phyloP scores from a whole-genome alignment of 2,113 vertebrate genomes.

The Aphelocoma coerulescens region DNA sequence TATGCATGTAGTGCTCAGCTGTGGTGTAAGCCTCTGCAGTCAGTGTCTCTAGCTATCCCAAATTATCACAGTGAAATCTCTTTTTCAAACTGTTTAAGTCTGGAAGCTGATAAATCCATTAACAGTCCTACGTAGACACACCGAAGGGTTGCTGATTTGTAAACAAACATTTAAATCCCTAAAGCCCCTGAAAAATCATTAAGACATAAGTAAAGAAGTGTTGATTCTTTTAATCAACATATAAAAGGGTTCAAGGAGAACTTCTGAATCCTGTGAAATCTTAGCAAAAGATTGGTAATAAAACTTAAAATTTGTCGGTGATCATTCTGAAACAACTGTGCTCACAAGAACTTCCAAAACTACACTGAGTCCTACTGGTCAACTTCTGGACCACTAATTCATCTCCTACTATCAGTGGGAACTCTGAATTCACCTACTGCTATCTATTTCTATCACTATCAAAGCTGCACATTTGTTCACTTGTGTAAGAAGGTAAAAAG shows the following conservation, averaged over 20 bases:
- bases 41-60: neutral
- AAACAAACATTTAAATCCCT: neutral
- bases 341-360: neutral
- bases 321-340: neutral
- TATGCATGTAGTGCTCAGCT: neutral
- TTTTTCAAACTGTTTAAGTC: neutral
- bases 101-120: neutral
- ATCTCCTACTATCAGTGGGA: neutral
- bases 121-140: neutral
- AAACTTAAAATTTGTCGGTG: neutral
- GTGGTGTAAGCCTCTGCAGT: neutral
- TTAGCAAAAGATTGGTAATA: neutral
- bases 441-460: neutral
- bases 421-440: neutral
- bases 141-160: neutral
- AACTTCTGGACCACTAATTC: neutral
- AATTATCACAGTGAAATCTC: neutral
- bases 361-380: neutral
- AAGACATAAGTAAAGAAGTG: neutral
- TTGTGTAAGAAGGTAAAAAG: neutral
- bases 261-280: neutral
- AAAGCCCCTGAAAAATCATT: neutral
- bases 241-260: neutral
- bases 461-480: neutral
- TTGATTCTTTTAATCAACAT: neutral